phyloP scores from a whole-genome alignment of 1,140 invertebrate species.

The Andricus grossulariae region DNA sequence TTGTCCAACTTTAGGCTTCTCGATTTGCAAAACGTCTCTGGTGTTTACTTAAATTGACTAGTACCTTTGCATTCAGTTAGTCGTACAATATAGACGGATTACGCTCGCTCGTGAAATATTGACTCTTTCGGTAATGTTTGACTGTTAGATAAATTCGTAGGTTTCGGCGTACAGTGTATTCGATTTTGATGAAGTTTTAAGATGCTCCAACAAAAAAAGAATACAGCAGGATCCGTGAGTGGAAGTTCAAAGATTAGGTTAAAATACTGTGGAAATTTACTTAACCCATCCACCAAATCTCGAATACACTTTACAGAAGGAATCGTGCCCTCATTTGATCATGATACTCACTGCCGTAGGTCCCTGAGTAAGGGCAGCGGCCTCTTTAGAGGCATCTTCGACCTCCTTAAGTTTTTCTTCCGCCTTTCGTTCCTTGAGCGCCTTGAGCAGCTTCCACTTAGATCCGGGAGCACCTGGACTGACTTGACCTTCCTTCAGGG shows the following conservation, averaged over 20 bases:
- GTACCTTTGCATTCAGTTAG: constrained; percentile 43
- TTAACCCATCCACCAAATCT: constrained; percentile 61
- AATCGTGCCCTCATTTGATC: constrained; percentile 74
- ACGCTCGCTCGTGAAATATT: constrained; percentile 39
- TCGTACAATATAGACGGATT: neutral
- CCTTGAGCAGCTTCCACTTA: constrained; percentile 93
- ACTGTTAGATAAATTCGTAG: neutral
- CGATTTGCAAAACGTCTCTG: constrained; percentile 63
- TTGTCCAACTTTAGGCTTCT: constrained; percentile 51
- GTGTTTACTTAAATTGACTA: constrained; percentile 69
- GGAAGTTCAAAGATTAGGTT: too few species aligned
- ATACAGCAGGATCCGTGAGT: too few species aligned
- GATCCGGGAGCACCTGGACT: constrained; percentile 81
- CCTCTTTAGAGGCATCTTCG: constrained; percentile 78
- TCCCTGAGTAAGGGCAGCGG: constrained; percentile 66
- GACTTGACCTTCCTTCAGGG: constrained; percentile 72
- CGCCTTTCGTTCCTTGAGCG: constrained; percentile 91
- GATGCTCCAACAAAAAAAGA: neutral
- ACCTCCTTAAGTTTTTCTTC: constrained; percentile 87
- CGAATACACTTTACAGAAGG: constrained; percentile 69
- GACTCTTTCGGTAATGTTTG: constrained; percentile 40
- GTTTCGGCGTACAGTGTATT: constrained; percentile 36
- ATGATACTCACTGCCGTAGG: constrained; percentile 73
- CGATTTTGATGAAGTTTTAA: constrained; percentile 19
- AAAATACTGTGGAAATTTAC: neutral